These are phyloP conservation scores for Sterna hirundo DNA, from an alignment of 2,113 vertebrate species.

Conservation along the genomic window DNA sequence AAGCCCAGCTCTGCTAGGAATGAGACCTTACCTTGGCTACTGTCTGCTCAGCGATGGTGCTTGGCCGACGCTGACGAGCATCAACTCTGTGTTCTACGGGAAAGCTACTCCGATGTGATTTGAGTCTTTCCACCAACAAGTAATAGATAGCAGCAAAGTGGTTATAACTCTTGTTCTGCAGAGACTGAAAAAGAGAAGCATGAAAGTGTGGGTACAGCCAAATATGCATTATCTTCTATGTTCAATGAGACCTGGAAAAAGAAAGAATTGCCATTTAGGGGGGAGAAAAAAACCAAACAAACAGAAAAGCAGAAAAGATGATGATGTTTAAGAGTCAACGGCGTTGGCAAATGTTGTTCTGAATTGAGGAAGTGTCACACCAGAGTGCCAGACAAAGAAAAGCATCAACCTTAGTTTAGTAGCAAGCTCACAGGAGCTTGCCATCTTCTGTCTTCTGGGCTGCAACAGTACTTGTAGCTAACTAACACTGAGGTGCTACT, in stretches of 20 bases:
- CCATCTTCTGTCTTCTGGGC: neutral
- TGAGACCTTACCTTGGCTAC: constrained; percentile 87
- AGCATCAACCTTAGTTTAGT: neutral
- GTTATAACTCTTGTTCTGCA: constrained; percentile 98
- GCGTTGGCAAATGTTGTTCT: rapidly evolving
- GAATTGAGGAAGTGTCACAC: neutral
- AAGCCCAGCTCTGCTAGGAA: neutral
- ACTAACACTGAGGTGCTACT: neutral
- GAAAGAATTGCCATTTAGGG: neutral
- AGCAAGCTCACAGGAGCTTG: neutral
- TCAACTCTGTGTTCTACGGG: constrained; percentile 93
- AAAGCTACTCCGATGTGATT: constrained; percentile 95
- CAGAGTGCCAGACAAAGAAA: neutral
- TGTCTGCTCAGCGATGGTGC: constrained; percentile 92
- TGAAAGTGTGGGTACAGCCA: neutral
- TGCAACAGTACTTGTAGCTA: neutral
- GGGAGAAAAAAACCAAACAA: neutral
- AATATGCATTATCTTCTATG: neutral
- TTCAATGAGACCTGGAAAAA: rapidly evolving
- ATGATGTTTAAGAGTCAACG: neutral
- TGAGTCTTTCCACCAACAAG: constrained; percentile 94
- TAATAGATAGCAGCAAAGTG: constrained; percentile 99
- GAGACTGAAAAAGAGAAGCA: constrained; percentile 80
- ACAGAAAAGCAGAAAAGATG: neutral
- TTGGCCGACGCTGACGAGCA: constrained; percentile 90